Conservation (phyloP, 37 sponge, comb jelly and placozoan genomes). For the Amphimedon queenslandica region DNA sequence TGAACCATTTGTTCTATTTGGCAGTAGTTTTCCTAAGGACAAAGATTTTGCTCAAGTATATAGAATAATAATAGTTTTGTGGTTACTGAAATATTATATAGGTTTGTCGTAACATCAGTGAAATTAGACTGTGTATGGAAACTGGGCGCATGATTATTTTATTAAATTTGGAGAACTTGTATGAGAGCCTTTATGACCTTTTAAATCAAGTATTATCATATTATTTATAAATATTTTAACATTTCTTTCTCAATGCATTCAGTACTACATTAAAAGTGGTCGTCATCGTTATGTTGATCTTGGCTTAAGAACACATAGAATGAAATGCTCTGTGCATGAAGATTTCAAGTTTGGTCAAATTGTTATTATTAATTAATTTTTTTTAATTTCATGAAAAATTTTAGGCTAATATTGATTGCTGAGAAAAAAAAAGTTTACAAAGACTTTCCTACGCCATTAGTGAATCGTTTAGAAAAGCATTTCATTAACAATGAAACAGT, state of each 20-base stretch:
- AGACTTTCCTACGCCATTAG: slow-evolving; percentile 64
- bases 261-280: slow-evolving; percentile 45
- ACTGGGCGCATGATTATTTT: slow-evolving; percentile 45
- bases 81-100: too few species aligned
- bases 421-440: slow-evolving; percentile 38
- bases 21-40: slow-evolving; percentile 72
- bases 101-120: slow-evolving; percentile 58
- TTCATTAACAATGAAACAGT: slow-evolving; percentile 26
- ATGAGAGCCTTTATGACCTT: slow-evolving; percentile 55
- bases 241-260: neutral
- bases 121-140: slow-evolving; percentile 56
- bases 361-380: neutral
- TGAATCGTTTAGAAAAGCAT: slow-evolving; percentile 75
- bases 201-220: slow-evolving; percentile 24
- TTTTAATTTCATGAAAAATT: neutral
- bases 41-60: slow-evolving; percentile 52
- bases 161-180: slow-evolving; percentile 52
- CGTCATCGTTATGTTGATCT: slow-evolving; percentile 57
- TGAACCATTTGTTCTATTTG: slow-evolving; percentile 47
- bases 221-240: neutral
- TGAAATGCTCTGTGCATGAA: slow-evolving; percentile 51
- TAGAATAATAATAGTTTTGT: neutral
- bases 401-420: slow-evolving; percentile 38
- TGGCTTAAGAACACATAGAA: slow-evolving; percentile 34
- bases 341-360: slow-evolving; percentile 29